phyloP scores from a whole-genome alignment of 23 tunicate genomes.

The Trididemnum miniatum region DNA sequence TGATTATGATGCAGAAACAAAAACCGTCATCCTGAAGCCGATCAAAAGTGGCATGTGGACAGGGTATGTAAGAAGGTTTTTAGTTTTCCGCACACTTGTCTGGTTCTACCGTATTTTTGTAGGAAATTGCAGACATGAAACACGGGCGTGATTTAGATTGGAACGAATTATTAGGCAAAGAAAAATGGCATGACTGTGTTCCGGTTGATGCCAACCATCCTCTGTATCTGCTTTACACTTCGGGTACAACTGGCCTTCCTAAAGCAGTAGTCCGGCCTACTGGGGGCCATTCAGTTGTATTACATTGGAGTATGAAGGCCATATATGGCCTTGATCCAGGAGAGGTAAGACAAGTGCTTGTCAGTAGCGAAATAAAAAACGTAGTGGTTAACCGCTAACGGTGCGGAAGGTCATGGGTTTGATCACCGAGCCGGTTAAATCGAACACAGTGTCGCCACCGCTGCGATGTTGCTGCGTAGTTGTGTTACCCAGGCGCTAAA shows the following conservation, averaged over 20 bases:
- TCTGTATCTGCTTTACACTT: constrained; percentile 84
- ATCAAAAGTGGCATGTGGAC: no score
- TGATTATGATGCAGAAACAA: no score
- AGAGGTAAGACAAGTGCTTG: constrained; percentile 79
- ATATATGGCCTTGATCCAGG: constrained; percentile 93
- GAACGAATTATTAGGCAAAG: constrained; percentile 54
- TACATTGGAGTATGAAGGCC: constrained; percentile 91
- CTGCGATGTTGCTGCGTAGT: no score
- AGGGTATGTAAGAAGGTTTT: no score
- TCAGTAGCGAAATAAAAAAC: no score
- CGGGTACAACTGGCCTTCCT: constrained; percentile 92
- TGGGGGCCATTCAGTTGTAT: constrained; percentile 73
- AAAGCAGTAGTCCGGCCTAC: constrained; percentile 95
- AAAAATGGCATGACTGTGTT: constrained; percentile 80
- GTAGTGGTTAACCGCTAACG: no score
- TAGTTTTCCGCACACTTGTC: no score
- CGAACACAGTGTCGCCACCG: no score
- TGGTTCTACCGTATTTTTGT: not conserved
- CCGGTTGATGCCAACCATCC: constrained; percentile 95
- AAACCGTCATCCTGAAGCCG: no score
- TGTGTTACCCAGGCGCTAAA: no score
- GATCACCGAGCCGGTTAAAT: no score
- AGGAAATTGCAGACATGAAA: constrained; percentile 55
- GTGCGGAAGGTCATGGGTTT: no score
- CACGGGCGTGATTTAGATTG: constrained; percentile 61